Evolutionary conservation across 2,797 vertebrate species (phyloP).

Genomic region (Cottoperca gobio): DNA sequence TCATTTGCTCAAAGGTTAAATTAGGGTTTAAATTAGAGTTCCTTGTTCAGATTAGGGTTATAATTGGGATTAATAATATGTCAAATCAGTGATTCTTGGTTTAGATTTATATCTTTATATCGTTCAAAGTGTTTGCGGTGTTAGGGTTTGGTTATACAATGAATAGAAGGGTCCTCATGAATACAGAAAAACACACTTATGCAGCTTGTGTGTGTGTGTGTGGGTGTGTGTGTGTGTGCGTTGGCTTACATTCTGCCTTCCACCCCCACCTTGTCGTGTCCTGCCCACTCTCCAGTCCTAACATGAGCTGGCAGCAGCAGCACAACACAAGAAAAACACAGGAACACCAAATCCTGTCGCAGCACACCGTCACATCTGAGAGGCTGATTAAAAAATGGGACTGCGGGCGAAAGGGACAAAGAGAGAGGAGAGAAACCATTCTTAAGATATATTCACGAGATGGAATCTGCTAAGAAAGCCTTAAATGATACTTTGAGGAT

Average conservation of each 20-base stretch:
- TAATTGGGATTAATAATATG: not conserved
- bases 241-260: not conserved
- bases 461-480: not conserved
- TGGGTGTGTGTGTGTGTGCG: not conserved
- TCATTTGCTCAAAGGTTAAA: slow-evolving; percentile 1
- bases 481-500: not conserved
- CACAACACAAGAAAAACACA: not conserved
- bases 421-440: not conserved
- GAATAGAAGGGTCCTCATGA: not conserved
- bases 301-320: slow-evolving; percentile 33
- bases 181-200: not conserved
- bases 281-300: not conserved
- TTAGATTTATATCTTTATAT: not conserved
- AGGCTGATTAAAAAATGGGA: slow-evolving; percentile 11
- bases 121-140: too few relatives aligned
- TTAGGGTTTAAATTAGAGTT: not conserved
- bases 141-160: not conserved
- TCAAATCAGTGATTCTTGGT: not conserved
- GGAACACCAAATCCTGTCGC: slow-evolving; percentile 7
- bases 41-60: not conserved
- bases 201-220: not conserved
- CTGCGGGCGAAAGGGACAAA: not conserved
- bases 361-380: slow-evolving; percentile 11
- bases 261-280: slow-evolving; percentile 6
- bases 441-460: not conserved